Base-by-base conservation (phyloP, 2,888 invertebrate species). In the Aplocera efformata region DNA sequence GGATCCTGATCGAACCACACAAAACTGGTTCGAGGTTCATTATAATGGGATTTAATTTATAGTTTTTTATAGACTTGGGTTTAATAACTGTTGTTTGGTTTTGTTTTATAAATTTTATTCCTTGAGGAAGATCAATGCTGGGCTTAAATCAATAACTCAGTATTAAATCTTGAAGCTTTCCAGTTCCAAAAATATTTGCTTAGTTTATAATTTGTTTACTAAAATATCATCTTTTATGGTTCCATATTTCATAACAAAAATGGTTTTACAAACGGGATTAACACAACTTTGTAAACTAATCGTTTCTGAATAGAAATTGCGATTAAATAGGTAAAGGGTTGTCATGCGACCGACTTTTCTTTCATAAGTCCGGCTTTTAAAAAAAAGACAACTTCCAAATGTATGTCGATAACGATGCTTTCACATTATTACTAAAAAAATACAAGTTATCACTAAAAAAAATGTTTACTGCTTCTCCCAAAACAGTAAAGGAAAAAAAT, bases 221-320 rank as follows among this genome's bases (percentile, higher is more conserved):
- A 67, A 70, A 67, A 56, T 57, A 56, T 68, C 62, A 60, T 64
- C 58, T 48, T 67, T 72, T 72, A 77, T 72, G 53, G 60, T 47
- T 62, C 5, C 65, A 59, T 64, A 70, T 70, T 60, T 67, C 61
- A 71, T 69, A 63, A 67, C 55, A 56, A 62, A 64, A 67, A 69
- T 60, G 58, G 58, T 64, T 59, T 68, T 60, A 60, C 59, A 50
- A 49, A 46, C 59, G 58, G 59, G 54, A 63, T 66, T 73, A 59
- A 69, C 63, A 67, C 71, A 68, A 61, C 57, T 67, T 66, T 60
- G 58, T 44, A 58, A 54, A 67, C 69, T 73, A 74, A 78, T 75
- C 68, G 77, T 63, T 72, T 56, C 50, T 70, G 80, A 80, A 80
- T 82, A 77, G 69, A 52, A 80, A 81, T 80, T 53, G 69, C 70